Evolutionary conservation across 2,888 invertebrate species (phyloP), one percentile per base, ranked within the genome.

Genomic region (Steinernema hermaphroditum): DNA sequence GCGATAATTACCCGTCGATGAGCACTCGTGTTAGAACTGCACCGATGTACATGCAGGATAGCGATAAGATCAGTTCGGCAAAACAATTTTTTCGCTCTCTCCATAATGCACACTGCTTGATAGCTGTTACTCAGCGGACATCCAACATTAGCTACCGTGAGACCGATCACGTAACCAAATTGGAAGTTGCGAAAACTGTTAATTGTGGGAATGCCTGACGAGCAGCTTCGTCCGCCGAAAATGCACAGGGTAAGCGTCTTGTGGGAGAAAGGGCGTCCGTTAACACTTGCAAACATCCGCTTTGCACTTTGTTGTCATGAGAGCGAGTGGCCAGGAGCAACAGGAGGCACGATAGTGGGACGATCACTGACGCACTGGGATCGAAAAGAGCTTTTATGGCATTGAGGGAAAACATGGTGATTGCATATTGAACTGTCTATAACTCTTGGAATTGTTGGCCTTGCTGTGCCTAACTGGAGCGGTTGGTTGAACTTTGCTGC

Each of bases 221-320:
- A 29, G 16, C 62, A 32, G 32, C 29, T 24, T 22, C 32, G 62
- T 24, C 2, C 22, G 22, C 46, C 46, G 54, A 22, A 24, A 27
- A 27, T 22, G 27, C 12, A 16, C 62, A 32, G 62, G 62, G 46
- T 19, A 4, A 19, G n/a, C 46, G 46, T n/a, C 6, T 37, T 37
- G 6, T 12, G 22, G 46, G 16, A 46, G 46, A n/a, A 46, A 12
- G 4, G 54, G 27, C 62, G 29, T 32, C 62, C 62, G 62, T 62
- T 62, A 29, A 62, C 62, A 62, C 62, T 62, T 62, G 16, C 8
- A 24, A 6, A 62, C 62, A 62, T 62, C 62, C 62, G 62, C 32
- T 62, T 62, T 29, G 62, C 62, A 62, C 62, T 29, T 62, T 62
- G 29, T 14, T 62, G 62, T 62, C 62, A 32, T 62, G 62, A 62